These are phyloP conservation scores for Campoletis raptor DNA, from an alignment of 2,888 invertebrate species.

Conservation along the genomic window DNA sequence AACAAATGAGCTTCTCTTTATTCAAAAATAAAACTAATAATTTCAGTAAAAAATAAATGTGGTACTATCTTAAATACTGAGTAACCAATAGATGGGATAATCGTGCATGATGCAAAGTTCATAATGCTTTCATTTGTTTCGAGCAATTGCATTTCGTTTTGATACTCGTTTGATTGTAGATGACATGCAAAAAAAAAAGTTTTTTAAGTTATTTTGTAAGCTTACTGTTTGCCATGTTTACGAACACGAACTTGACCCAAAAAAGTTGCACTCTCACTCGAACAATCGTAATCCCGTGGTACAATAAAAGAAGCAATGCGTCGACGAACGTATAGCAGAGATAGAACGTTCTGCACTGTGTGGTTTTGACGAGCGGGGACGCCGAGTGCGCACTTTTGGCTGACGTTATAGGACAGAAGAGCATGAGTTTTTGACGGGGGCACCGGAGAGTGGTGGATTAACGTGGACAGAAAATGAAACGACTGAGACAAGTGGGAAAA, in stretches of 20 bases:
- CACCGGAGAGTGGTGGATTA: not conserved
- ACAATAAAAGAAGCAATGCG: slow-evolving; percentile 1
- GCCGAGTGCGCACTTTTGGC: slow-evolving; percentile 19
- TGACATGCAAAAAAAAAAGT: not conserved
- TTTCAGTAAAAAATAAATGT: too few species aligned
- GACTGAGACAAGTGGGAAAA: slow-evolving; percentile 13
- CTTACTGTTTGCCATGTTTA: not conserved
- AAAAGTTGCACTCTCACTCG: not conserved
- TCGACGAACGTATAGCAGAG: slow-evolving; percentile 5
- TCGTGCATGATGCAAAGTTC: too few species aligned
- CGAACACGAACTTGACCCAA: not conserved
- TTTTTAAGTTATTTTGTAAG: not conserved
- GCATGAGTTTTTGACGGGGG: not conserved
- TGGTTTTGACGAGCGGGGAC: slow-evolving; percentile 9
- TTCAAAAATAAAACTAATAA: too few species aligned
- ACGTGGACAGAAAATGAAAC: slow-evolving; percentile 6
- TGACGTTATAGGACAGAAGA: slow-evolving; percentile 8
- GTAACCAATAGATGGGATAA: too few species aligned
- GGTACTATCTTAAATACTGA: too few species aligned
- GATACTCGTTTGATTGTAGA: too few species aligned
- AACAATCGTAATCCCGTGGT: not conserved
- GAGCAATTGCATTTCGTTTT: too few species aligned
- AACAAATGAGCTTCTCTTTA: too few species aligned
- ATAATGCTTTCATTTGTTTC: too few species aligned
- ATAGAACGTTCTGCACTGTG: slow-evolving; percentile 26